Evolutionary conservation across 2,113 vertebrate species (phyloP), one percentile per base, ranked within the genome.

Genomic region (Carassius auratus): DNA sequence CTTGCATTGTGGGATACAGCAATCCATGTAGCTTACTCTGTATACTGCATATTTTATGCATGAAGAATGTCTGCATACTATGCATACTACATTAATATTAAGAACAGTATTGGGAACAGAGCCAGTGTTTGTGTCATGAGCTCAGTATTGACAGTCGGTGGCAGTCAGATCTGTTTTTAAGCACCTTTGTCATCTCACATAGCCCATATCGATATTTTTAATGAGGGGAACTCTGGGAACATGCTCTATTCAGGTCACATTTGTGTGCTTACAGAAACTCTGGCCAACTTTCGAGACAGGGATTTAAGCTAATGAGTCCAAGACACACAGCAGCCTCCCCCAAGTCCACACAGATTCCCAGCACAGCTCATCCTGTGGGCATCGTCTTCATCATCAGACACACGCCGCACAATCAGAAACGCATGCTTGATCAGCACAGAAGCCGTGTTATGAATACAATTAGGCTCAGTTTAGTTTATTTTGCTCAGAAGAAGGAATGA

Each of bases 221-320:
- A 90, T 86, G 84, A 88, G 66, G 33, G 66, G 2, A 62, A 86
- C 68, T 81, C 66, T 42, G 86, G 71, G 83, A 86, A 86, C 90
- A 78, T 78, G 84, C 81, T 85, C 85, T 85, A 88, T 69, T 45
- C 30, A 62, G 84, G 69, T 55, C 75, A 62, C 86, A 77, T 90
- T 89, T 90, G 85, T 79, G 90, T 89, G 89, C 85, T 89, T 85
- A 85, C 86, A 71, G 85, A 86, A 88, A 87, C 88, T 84, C 85
- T 57, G 71, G 45, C 68, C 61, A 14, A 87, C 88, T 42, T 5
- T 36, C 33, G 88, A 85, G 87, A 89, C 78, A 86, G 45, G 79
- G 88, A 87, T 89, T 85, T 88, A 85, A 89, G 87, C 42, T 91
- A 91, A 90, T 89, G 90, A 91, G 87, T 81, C 87, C 77, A 88